Evolutionary conservation across 2,113 vertebrate genomes (phyloP).

Genomic region (Sceloporus undulatus): DNA sequence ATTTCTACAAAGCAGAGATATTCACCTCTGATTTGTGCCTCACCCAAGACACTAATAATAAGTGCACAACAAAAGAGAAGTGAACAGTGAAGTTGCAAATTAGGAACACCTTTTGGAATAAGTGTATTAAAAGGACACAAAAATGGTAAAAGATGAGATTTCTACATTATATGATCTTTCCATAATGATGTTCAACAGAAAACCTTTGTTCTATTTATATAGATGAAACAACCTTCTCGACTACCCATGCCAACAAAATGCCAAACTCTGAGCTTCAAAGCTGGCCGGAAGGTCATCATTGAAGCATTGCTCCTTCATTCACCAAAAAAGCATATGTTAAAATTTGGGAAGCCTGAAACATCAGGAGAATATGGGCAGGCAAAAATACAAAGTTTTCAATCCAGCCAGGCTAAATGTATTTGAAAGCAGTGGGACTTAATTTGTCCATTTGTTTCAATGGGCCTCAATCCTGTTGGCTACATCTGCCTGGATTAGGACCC

Average conservation of each 20-base stretch:
- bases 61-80: slow-evolving; percentile 13
- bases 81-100: background rate
- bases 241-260: slow-evolving; percentile 22
- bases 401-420: no score
- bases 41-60: background rate
- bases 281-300: background rate
- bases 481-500: background rate
- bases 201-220: background rate
- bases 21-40: background rate
- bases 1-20: background rate
- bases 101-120: background rate
- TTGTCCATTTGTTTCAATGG: background rate
- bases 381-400: background rate
- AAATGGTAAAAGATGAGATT: background rate
- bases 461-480: background rate
- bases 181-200: background rate
- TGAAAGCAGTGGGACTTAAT: background rate
- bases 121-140: slow-evolving; percentile 1
- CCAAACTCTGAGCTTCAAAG: slow-evolving; percentile 23
- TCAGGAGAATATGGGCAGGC: background rate
- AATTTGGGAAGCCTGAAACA: background rate
- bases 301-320: background rate
- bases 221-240: slow-evolving; percentile 2
- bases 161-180: background rate
- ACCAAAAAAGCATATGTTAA: background rate